Evolutionary conservation across 2,113 vertebrate species (phyloP).

Genomic region (Vulpes ferrilata): DNA sequence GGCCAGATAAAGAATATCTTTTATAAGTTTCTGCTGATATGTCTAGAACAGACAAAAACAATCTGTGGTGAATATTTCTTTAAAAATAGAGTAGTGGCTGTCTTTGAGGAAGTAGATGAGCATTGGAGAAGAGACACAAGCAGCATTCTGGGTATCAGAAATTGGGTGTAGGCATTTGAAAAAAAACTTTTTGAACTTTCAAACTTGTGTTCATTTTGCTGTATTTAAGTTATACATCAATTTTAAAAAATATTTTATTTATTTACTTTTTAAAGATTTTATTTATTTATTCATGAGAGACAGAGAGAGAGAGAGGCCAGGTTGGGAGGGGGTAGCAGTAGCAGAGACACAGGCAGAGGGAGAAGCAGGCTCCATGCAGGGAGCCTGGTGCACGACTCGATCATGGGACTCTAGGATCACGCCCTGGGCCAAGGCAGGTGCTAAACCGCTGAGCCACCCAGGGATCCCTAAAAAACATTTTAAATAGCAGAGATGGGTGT

Average conservation of each 20-base stretch:
- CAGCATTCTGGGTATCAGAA: not conserved
- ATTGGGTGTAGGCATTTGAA: not conserved
- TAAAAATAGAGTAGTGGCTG: not conserved
- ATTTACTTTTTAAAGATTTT: no score
- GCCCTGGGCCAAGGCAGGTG: no score
- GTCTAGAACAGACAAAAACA: not conserved
- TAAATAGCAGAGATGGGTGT: not conserved
- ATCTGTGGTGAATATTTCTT: not conserved
- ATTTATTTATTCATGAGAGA: no score
- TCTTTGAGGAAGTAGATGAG: not conserved
- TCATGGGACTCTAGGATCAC: no score
- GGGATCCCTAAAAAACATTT: not conserved
- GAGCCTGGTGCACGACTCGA: no score
- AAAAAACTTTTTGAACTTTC: not conserved
- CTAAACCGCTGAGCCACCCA: no score
- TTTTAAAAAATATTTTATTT: not conserved
- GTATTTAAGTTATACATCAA: conserved; percentile 50
- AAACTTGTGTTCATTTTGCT: conserved; percentile 37
- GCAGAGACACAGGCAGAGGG: no score
- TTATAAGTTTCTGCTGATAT: not conserved
- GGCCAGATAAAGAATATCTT: not conserved
- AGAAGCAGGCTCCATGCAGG: no score
- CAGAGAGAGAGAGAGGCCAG: no score
- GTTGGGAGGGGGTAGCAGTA: no score
- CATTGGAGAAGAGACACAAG: not conserved